A percentile compares a stretch with the other conserved stretches of the same genome.
These are phyloP conservation scores for Equus przewalskii DNA, from an alignment of 2,113 vertebrate species.

Conservation along the genomic window DNA sequence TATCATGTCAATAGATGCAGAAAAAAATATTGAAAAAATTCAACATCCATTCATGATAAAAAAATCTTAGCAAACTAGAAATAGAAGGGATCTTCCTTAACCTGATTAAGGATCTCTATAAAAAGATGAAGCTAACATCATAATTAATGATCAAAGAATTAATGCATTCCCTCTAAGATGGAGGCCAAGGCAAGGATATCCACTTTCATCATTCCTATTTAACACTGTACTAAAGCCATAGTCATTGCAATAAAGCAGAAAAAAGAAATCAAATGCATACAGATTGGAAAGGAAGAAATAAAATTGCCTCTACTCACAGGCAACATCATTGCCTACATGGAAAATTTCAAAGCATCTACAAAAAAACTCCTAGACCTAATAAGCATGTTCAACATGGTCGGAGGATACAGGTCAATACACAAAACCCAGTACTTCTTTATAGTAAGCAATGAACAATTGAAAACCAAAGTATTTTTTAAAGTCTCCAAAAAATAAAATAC, in stretches of 20 bases:
- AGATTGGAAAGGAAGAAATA: neutral
- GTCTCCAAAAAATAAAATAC: neutral
- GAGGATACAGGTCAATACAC: neutral
- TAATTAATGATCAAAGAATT: neutral
- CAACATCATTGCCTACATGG: neutral
- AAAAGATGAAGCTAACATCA: neutral
- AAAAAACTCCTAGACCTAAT: neutral
- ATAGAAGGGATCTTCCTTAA: neutral
- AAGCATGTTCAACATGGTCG: neutral
- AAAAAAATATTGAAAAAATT: neutral
- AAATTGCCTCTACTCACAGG: neutral
- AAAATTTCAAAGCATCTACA: neutral
- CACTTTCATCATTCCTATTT: neutral
- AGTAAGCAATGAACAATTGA: neutral
- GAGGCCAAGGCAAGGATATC: neutral
- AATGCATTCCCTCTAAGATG: neutral
- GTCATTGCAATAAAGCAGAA: neutral
- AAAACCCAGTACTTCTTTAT: neutral
- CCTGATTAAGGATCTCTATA: neutral
- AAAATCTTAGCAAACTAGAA: neutral
- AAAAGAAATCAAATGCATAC: neutral
- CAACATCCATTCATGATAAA: neutral
- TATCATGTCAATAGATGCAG: neutral
- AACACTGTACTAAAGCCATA: neutral
- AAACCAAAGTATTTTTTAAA: neutral